Evolutionary conservation across 2,797 vertebrate genomes (phyloP), one percentile per base, ranked within the genome.

Genomic region (Acestrorhynchus altus): DNA sequence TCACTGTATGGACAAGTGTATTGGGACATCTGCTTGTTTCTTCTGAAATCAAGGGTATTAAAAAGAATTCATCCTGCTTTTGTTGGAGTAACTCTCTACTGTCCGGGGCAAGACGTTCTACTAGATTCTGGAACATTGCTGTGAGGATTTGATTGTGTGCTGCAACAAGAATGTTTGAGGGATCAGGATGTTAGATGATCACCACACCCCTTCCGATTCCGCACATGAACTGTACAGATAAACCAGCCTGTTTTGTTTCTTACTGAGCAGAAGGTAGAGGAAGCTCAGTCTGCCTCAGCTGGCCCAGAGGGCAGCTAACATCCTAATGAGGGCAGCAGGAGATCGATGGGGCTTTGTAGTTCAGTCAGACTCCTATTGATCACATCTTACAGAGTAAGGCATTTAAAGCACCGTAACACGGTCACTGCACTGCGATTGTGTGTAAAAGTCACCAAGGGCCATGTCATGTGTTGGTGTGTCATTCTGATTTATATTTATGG

Each of bases 331-430:
- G 89, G 81, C 76, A 78, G 84, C 54, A 63, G 60, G 49, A 76
- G 64, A 71, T 90, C 87, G 75, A 85, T 90, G 75, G 64, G 76
- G 70, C 74, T 85, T 69, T 83, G 81, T 85, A 67, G 78, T 72
- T 69, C 78, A 59, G 51, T 60, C 35, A 83, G 80, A 78, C 79
- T 10, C 18, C 85, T 81, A 78, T 90, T 88, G 90, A 92, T 77
- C 66, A 69, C 28, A 71, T 20, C 49, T 20, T 39, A 8, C 67
- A 26, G 46, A 80, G 83, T 54, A 79, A 82, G 81, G 54, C 60
- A 76, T 77, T 86, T 47, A 52, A n/a, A n/a, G n/a, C n/a, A 8
- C 28, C 47, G 78, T 47, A 72, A 69, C 82, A 68, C 72, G 67
- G 47, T 67, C 74, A 56, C 72, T 81, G 80, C 85, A 60, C 57